Evolutionary conservation across 1,140 invertebrate genomes (phyloP).

Genomic region (Diachasmimorpha longicaudata): DNA sequence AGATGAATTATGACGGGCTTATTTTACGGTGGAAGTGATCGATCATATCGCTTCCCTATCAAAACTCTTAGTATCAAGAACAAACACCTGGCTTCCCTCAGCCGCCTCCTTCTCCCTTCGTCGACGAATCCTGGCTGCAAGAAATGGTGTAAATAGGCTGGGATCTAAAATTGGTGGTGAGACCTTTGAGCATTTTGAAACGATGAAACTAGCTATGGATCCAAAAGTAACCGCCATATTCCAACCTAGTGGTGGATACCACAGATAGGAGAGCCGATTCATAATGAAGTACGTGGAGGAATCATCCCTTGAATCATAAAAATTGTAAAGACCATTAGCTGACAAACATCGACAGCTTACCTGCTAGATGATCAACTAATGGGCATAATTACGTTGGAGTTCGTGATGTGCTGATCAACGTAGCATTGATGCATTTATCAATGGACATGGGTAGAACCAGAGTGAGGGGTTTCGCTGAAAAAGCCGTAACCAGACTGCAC

Average conservation of each 20-base stretch:
- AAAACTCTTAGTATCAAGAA: conserved; percentile 15
- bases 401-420: conserved; percentile 11
- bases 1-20: no score
- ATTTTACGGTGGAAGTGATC: background rate
- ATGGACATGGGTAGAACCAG: conserved; percentile 66
- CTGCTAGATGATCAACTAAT: background rate
- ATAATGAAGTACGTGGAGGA: conserved; percentile 18
- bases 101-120: conserved; percentile 6
- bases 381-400: background rate
- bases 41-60: background rate
- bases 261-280: conserved; percentile 26
- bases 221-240: conserved; percentile 17
- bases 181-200: conserved; percentile 8
- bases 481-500: conserved; percentile 81
- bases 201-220: conserved; percentile 3
- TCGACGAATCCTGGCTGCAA: conserved; percentile 21
- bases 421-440: conserved; percentile 62
- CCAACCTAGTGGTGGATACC: conserved; percentile 20
- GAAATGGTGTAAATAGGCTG: conserved; percentile 24
- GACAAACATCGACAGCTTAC: background rate
- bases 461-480: conserved; percentile 75
- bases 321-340: conserved; percentile 33
- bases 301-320: conserved; percentile 32
- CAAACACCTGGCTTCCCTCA: conserved; percentile 25
- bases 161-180: conserved; percentile 1